Evolutionary conservation across 1,140 invertebrate species (phyloP).

Genomic region (Drosophila bocki): DNA sequence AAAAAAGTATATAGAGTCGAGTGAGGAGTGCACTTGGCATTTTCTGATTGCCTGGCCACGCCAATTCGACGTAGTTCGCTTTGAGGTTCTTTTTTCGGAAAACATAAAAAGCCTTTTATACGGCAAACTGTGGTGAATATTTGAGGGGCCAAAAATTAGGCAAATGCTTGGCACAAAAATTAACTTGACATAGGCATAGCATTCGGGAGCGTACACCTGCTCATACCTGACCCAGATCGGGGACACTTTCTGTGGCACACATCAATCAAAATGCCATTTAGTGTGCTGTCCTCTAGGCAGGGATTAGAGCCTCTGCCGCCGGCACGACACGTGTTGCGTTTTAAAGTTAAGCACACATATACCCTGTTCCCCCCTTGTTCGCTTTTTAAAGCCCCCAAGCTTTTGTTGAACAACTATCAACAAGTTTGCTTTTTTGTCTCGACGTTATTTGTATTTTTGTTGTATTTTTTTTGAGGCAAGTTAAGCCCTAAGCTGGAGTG

Average conservation of each 20-base stretch:
- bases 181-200: slow-evolving; percentile 33
- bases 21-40: slow-evolving; percentile 62
- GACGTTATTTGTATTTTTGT: slow-evolving; percentile 6
- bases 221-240: slow-evolving; percentile 19
- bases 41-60: slow-evolving; percentile 61
- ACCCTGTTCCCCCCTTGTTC: background rate
- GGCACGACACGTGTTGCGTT: slow-evolving; percentile 67
- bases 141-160: slow-evolving; percentile 25
- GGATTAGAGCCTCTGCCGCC: background rate
- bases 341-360: slow-evolving; percentile 46
- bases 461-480: background rate
- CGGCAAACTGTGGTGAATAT: slow-evolving; percentile 13
- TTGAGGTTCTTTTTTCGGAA: slow-evolving; percentile 5
- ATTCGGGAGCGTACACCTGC: background rate
- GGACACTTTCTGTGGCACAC: slow-evolving; percentile 65
- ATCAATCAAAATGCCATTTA: slow-evolving; percentile 80
- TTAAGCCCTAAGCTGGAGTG: slow-evolving; percentile 42
- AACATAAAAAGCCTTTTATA: slow-evolving; percentile 51
- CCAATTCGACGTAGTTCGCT: slow-evolving; percentile 57
- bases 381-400: slow-evolving; percentile 36
- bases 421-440: slow-evolving; percentile 59
- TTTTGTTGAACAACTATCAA: slow-evolving; percentile 61
- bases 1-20: slow-evolving; percentile 29
- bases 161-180: slow-evolving; percentile 28
- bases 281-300: slow-evolving; percentile 13